These are phyloP conservation scores for Andrena hattorfiana DNA, from an alignment of 2,888 invertebrate species.

Conservation along the genomic window DNA sequence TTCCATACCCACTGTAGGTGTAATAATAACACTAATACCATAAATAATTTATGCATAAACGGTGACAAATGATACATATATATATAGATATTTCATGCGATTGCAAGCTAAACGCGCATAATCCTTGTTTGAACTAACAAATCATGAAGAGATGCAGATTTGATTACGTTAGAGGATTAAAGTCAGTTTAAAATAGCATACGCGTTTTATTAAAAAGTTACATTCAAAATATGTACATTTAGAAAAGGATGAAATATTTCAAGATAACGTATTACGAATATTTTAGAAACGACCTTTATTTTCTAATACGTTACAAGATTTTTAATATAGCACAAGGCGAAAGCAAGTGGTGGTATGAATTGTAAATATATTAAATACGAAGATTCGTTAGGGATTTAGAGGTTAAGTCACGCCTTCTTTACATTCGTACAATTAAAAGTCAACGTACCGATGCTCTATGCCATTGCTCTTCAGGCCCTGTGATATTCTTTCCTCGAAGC, in stretches of 20 bases:
- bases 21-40: neutral
- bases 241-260: neutral
- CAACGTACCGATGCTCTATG: slow-evolving; percentile 78
- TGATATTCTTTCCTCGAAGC: slow-evolving; percentile 75
- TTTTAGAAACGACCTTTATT: neutral
- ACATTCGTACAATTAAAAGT: slow-evolving; percentile 13
- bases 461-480: slow-evolving; percentile 72
- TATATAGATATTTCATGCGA: neutral
- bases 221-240: too few species aligned
- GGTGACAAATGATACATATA: neutral
- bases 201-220: neutral
- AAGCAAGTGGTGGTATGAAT: neutral
- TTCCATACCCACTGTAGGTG: too few species aligned
- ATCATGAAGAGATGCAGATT: neutral
- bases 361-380: neutral
- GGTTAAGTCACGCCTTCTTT: slow-evolving; percentile 68
- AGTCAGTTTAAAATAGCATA: neutral
- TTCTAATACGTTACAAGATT: neutral
- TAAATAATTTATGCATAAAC: neutral
- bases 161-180: neutral
- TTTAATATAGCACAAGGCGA: neutral
- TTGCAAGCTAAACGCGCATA: neutral
- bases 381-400: slow-evolving; percentile 35
- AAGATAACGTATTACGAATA: neutral
- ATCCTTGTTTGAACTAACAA: neutral